phyloP scores from a whole-genome alignment of 1,140 invertebrate genomes.

The Magallana gigas region DNA sequence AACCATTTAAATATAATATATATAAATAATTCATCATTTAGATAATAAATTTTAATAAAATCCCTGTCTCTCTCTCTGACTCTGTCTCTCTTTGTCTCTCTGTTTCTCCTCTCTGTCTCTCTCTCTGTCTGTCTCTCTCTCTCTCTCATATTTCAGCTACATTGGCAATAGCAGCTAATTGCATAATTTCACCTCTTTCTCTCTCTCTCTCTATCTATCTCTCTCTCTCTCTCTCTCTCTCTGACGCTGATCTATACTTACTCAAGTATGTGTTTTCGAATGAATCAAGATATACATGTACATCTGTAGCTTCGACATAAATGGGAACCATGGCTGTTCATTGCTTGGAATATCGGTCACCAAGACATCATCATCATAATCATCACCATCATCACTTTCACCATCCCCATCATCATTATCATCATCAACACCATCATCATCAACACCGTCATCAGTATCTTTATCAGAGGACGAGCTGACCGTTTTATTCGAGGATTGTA shows the following conservation, averaged over 20 bases:
- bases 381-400: too few species aligned
- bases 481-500: not conserved
- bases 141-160: too few species aligned
- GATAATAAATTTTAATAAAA: too few species aligned
- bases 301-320: slow-evolving; percentile 37
- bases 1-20: not conserved
- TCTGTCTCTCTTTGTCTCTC: too few species aligned
- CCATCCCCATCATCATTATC: too few species aligned
- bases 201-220: not conserved
- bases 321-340: not conserved
- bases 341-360: not conserved
- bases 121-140: too few species aligned
- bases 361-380: not conserved
- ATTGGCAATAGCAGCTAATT: too few species aligned
- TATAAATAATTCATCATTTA: not conserved
- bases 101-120: too few species aligned
- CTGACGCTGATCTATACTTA: not conserved
- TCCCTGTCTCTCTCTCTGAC: too few species aligned
- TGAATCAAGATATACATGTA: slow-evolving; percentile 39
- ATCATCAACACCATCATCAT: too few species aligned
- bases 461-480: not conserved
- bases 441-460: too few species aligned
- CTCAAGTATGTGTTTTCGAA: slow-evolving; percentile 39
- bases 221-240: not conserved
- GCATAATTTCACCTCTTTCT: too few species aligned